Evolutionary conservation across 2,888 invertebrate species (phyloP), one percentile per base, ranked within the genome.

Genomic region (Lithophane leautieri): DNA sequence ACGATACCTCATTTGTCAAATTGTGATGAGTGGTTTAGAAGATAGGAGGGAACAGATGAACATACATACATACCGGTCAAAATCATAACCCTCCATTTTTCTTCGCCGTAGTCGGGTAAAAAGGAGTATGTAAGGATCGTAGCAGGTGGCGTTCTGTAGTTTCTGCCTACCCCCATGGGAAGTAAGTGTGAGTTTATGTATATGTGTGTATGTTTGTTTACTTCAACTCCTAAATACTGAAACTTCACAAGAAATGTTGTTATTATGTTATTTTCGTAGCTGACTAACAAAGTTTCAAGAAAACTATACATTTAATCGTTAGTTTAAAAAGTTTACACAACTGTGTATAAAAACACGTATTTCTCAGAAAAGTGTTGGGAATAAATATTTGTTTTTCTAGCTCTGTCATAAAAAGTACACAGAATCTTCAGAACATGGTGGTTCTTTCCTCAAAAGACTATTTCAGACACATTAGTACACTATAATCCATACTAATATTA

Each of bases 181-280:
- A 19, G 50, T 19, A 50, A 7, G 8, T 0, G 50, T 50, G 22
- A 22, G 22, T 22, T 52, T 52, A 52, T 52, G 22, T 52, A 22
- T 0, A 8, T 22, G 9, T 52, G 9, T 50, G 4, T 47, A 47
- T 47, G 14, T 19, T 50, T 50, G 19, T 50, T 50, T 50, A 50
- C 19, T 19, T 50, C 7, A 19, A 50, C 8, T 50, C 8, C 11
- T 12, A 2, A 28, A 61, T 14, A 70, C n/a, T n/a, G 14, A 56
- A 58, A 58, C 6, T 79, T 73, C 19, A 19, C n/a, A 50, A 42
- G 54, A 73, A 73, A 6, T 56, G 47, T 80, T 77, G 34, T 72
- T 72, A 80, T 72, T 76, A 62, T n/a, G n/a, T 77, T 77, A 77
- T 73, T 81, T 50, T 50, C 28, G 4, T 42, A 42, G n/a, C 73